Evolutionary conservation across 92 coral and sea anemone species (phyloP), one percentile per base, ranked within the genome.

Genomic region (Porites evermanni): DNA sequence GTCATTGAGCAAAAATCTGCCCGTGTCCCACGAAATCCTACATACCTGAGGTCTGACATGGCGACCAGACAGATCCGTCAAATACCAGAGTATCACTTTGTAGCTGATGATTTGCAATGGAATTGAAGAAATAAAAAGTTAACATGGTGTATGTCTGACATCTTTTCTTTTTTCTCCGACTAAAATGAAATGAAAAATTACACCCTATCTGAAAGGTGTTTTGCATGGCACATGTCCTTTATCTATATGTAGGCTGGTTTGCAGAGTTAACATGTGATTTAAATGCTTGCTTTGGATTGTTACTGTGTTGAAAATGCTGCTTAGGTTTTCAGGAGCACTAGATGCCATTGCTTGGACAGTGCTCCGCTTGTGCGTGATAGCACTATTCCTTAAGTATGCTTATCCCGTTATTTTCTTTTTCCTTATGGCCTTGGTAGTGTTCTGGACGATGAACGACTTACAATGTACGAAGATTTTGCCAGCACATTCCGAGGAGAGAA

Each of bases 391-490:
- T 50, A 53, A 20, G 20, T 50, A 23, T 4, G 17, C 44, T 23
- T 23, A 38, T 38, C 47, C 5, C 47, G 47, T 38, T 38, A 63
- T 23, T 67, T 26, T 16, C 78, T 32, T 74, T 38, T 38, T 38
- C 47, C 5, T 38, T 38, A 38, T 38, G 24, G 53, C 13, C 17
- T 20, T 53, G 24, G n/a, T 65, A 97, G 98, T 69, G 91, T 92
- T 47, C 83, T 91, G 64, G 99, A 97, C 71, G 99, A 95, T 65
- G 99, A 97, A 84, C 93, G 98, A 12, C 92, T 97, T 64, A 90
- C 98, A 67, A 93, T 97, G 93, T 97, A 97, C 75, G 99, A 97
- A 75, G 99, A 97, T 84, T 97, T 97, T 82, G 95, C 94, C 24
- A 84, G 86, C 44, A 87, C 95, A 3, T 93, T 91, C 75, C 94